These are phyloP conservation scores for Petrolisthes cinctipes DNA, from an alignment of 2,888 invertebrate species.

Conservation along the genomic window DNA sequence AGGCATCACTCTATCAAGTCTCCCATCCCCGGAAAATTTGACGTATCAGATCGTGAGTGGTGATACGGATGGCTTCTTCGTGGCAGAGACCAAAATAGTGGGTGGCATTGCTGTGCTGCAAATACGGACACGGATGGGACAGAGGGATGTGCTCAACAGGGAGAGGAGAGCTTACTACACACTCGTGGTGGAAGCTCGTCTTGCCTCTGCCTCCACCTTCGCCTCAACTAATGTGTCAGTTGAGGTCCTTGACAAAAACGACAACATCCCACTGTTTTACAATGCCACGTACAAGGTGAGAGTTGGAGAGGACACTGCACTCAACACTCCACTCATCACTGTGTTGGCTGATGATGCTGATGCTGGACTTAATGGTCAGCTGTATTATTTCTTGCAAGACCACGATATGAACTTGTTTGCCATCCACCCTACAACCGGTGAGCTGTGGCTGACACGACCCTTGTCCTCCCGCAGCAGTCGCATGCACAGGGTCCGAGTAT, in stretches of 20 bases:
- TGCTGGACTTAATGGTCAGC: constrained; percentile 93
- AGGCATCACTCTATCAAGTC: constrained; percentile 78
- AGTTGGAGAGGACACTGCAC: constrained; percentile 87
- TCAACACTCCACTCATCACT: constrained; percentile 75
- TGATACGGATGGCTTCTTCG: constrained; percentile 91
- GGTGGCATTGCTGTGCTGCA: constrained; percentile 96
- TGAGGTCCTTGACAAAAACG: constrained; percentile 85
- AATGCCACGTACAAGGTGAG: constrained; percentile 87
- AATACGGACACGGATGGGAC: constrained; percentile 88
- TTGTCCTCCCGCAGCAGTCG: constrained; percentile 80
- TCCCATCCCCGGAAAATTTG: constrained; percentile 71
- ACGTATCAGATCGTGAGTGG: constrained; percentile 89
- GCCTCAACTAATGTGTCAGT: constrained; percentile 76
- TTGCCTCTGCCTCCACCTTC: not conserved
- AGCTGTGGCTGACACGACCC: constrained; percentile 84
- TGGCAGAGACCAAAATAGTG: constrained; percentile 87
- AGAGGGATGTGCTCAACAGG: constrained; percentile 89
- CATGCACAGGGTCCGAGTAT: constrained; percentile 81
- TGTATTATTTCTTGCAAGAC: constrained; percentile 92
- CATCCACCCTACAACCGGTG: constrained; percentile 92
- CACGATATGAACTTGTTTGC: constrained; percentile 90
- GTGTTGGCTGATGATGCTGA: constrained; percentile 93
- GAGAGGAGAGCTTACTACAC: constrained; percentile 88
- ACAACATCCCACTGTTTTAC: constrained; percentile 93
- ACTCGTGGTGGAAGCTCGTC: constrained; percentile 79